Base-by-base conservation (phyloP, 37 sponge, comb jelly and placozoan species). In the Tethya wilhelma region DNA sequence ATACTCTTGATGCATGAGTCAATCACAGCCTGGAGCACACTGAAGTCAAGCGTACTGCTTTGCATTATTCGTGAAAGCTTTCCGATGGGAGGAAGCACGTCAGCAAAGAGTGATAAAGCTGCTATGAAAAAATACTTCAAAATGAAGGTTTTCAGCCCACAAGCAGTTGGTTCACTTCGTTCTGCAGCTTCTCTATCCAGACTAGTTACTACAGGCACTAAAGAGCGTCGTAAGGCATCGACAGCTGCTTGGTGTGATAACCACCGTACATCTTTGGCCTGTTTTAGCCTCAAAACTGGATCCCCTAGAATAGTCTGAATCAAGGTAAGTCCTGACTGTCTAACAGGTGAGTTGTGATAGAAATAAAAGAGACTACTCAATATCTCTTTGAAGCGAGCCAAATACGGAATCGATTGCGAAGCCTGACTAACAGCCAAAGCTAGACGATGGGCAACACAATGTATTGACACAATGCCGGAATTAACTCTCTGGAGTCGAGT, bases 381-480 rank as follows among this genome's bases (percentile, higher is more conserved):
- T 26, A 62, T 62, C 63, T 14, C 63, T 62, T 62, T 62, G 29
- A 62, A 62, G 23, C 26, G 63, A 62, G 28, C 28, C 31, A 78
- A 29, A n/a, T 78, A 78, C 22, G 67, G 79, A 7, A 78, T 60
- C 2, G 37, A 2, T 23, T 78, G 25, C 23, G 79, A 64, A 34
- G 79, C 67, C 60, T 78, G 79, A 44, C 67, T 37, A 40, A 17
- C 40, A 23, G 67, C 67, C 39, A 78, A 39, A 66, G 79, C 79
- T 32, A 78, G 57, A 42, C 79, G 56, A 29, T 78, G 79, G 29
- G 40, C 37, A 45, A 78, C 56, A 60, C 79, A 78, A 9, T 78
- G 79, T 23, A 78, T 39, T 34, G 66, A 78, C 1, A 64, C 56
- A 4, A 78, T 4, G 33, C 56, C n/a, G 32, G 25, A 34, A 65